Evolutionary conservation across 2,113 vertebrate species (phyloP).

Genomic region (Prunella fulvescens): DNA sequence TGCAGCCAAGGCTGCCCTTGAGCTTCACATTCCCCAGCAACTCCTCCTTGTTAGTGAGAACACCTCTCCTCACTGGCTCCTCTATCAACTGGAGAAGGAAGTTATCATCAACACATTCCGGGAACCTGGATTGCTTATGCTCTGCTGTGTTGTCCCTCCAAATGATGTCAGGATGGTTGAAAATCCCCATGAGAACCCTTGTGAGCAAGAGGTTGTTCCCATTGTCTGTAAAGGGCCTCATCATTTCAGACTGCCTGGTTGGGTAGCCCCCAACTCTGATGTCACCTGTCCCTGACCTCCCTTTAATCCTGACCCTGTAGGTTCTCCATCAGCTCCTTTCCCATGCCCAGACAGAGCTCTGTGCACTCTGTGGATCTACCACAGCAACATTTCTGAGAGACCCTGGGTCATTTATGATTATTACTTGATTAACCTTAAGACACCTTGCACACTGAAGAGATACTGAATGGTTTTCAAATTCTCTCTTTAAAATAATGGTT

Average conservation of each 20-base stretch:
- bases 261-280: background rate
- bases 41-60: background rate
- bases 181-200: background rate
- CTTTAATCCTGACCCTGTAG: background rate
- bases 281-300: background rate
- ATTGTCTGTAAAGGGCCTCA: background rate
- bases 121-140: background rate
- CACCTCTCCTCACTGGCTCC: background rate
- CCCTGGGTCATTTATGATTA: background rate
- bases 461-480: background rate
- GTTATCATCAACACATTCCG: background rate
- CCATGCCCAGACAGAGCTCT: background rate
- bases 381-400: background rate
- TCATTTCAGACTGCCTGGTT: background rate
- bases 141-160: background rate
- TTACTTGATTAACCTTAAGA: background rate
- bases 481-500: background rate
- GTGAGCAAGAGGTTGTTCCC: background rate
- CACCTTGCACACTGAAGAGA: background rate
- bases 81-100: background rate
- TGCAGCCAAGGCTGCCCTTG: background rate
- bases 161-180: background rate
- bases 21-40: background rate
- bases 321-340: background rate
- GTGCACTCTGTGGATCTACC: background rate